Percentiles rank a stretch among this genome's conserved stretches.
These are phyloP conservation scores for Champsocephalus gunnari DNA, from an alignment of 2,797 vertebrate genomes.

Conservation along the genomic window DNA sequence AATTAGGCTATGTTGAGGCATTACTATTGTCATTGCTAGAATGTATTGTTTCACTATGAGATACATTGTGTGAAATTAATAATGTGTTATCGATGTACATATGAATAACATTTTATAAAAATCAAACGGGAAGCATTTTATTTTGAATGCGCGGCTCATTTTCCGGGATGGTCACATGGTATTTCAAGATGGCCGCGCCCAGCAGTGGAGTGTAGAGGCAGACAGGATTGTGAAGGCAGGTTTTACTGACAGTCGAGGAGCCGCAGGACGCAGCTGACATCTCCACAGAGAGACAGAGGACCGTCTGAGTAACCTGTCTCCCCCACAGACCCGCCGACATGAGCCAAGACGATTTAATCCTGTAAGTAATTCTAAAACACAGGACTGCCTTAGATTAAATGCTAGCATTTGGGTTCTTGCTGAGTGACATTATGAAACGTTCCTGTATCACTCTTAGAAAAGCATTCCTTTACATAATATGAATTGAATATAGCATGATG, in stretches of 20 bases:
- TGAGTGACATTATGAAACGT: slow-evolving; percentile 18
- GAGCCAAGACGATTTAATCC: slow-evolving; percentile 78
- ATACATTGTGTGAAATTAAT: neutral
- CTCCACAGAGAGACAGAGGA: slow-evolving; percentile 11
- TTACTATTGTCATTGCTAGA: no score
- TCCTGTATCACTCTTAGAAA: slow-evolving; percentile 38
- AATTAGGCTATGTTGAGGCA: no score
- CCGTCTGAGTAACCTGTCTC: neutral
- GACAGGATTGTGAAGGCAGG: neutral
- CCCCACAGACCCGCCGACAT: slow-evolving; percentile 58
- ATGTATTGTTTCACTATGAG: no score
- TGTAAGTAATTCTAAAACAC: slow-evolving; percentile 69
- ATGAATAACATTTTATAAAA: no score
- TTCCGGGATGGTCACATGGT: slow-evolving; percentile 70
- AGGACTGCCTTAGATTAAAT: accelerated
- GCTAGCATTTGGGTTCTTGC: neutral
- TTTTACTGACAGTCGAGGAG: slow-evolving; percentile 43
- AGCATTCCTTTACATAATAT: neutral
- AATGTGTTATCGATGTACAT: neutral
- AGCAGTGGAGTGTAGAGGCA: neutral
- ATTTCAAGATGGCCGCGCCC: slow-evolving; percentile 77
- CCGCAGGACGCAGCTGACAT: slow-evolving; percentile 25
- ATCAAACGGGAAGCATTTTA: slow-evolving; percentile 19
- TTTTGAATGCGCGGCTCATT: slow-evolving; percentile 40
- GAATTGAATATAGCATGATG: neutral